Base-by-base conservation (phyloP, 2,888 invertebrate genomes). In the Lysandra coridon region DNA sequence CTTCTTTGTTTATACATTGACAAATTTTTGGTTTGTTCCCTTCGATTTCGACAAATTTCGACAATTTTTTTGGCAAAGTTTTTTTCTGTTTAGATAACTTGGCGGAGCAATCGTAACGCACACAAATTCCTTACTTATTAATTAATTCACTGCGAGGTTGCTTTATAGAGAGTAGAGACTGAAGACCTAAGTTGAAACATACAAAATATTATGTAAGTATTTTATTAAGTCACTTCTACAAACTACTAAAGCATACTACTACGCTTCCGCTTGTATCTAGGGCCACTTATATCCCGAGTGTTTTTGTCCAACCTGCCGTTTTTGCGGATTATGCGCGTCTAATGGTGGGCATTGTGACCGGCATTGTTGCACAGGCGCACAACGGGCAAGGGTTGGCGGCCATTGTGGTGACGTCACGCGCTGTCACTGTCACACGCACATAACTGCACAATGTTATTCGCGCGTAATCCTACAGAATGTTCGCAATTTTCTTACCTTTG, bases 271-370 rank as follows among this genome's bases (percentile, higher is more conserved):
- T 69, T 10, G 69, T 69, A 33, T 5, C 14, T 69, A 33, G 33
- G 33, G 14, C 4, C 69, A 12, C 69, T 1, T 4, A 14, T 14
- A 37, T 30, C 17, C 69, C 69, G 69, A 17, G 69, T 69, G 69
- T 69, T 69, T 69, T 69, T 69, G 53, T 7, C 33, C 53, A 33
- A 53, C 76, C 76, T 49, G 76, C 57, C 53, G 53, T 53, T 76
- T 74, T 76, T 76, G 76, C 57, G 76, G 76, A 76, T 76, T 76
- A 76, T 23, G 30, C 14, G 5, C 33, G 23, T 76, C 76, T 76
- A 76, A 76, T 76, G 53, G 76, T 76, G 76, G 76, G 76, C 76
- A 76, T 76, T 76, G 76, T 57, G 17, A 14, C 33, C 57, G 14
- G 33, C 53, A 30, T 30, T 69, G 69, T 69, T 69, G 69, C 69